Base-by-base conservation (phyloP, 2,797 vertebrate species). In the Alauda arvensis region DNA sequence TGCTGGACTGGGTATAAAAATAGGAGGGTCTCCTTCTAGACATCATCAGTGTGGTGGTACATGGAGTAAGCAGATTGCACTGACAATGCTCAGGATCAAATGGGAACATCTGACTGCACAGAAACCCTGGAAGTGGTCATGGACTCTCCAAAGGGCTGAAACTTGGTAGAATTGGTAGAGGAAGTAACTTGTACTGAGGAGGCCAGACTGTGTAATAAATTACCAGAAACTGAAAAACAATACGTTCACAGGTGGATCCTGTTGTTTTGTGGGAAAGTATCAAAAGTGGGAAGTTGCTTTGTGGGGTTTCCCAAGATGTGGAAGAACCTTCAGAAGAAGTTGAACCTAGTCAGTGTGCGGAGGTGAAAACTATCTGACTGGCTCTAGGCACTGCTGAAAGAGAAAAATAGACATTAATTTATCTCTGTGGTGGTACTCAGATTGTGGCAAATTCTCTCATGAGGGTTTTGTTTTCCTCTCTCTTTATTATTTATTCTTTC, bases 21-120 rank as follows among this genome's bases (percentile, higher is more conserved):
- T 10, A 28, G 14, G 39, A 37, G 3, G 3, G 9, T 52, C 3
- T 3, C 1, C 1, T 29, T 46, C 23, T 15, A 37, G 33, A 10
- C 23, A 14, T 56, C 8, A 10, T n/a, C 19, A 0, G 1, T 51
- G 12, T n/a, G 33, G 23, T 51, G 12, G 14, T 40, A 11, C 13
- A 7, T 26, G 26, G 25, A 66, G 6, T 55, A 39, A 76, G 14
- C 40, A 40, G 59, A 33, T 42, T 18, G 7, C 14, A 37, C 14
- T 55, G n/a, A 45, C 8, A 43, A 10, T 3, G 1, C 13, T 21
- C 3, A 14, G 18, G 8, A 18, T 71, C 14, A 31, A 4, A 63
- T 25, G 10, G 21, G 42, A 65, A 78, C 49, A n/a, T 34, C 8
- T 53, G 29, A 63, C 29, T 39, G 37, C 40, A 56, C 4, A 31